Evolutionary conservation across 2,888 invertebrate species (phyloP).

Genomic region (Trachelus stipa): DNA sequence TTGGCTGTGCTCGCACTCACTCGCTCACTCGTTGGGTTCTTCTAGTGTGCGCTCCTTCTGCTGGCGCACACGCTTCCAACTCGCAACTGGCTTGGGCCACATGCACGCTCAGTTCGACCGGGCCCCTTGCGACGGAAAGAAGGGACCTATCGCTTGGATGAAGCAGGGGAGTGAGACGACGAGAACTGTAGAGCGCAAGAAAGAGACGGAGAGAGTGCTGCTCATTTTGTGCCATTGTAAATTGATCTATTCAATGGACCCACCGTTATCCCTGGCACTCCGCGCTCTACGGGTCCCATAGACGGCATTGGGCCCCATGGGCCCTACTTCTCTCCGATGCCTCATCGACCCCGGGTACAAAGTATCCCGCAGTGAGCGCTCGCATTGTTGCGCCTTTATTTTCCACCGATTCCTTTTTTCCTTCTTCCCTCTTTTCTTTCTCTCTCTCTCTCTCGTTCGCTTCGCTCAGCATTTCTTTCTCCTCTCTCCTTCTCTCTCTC

Average conservation of each 20-base stretch:
- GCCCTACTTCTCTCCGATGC: neutral
- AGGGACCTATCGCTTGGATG: neutral
- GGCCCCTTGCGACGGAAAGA: neutral
- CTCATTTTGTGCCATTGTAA: constrained; percentile 67
- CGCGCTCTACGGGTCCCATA: constrained; percentile 48
- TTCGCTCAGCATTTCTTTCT: constrained; percentile 14
- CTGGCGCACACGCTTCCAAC: neutral
- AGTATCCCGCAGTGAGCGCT: constrained; percentile 53
- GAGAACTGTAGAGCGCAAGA: constrained; percentile 15
- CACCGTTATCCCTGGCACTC: constrained; percentile 53
- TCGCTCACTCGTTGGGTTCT: neutral
- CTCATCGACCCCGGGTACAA: constrained; percentile 3
- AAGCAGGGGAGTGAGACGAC: neutral
- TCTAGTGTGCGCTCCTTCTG: too few relatives aligned
- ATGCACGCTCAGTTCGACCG: neutral
- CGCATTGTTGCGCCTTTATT: constrained; percentile 61
- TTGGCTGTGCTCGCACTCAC: neutral
- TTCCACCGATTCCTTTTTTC: constrained; percentile 23
- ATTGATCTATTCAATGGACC: constrained; percentile 67
- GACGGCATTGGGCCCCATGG: constrained; percentile 1
- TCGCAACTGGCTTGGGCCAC: neutral
- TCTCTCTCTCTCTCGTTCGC: constrained; percentile 7
- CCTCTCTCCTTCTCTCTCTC: constrained; percentile 14
- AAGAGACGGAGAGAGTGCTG: constrained; percentile 42
- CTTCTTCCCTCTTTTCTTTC: constrained; percentile 19